Evolutionary conservation across 2,888 invertebrate species (phyloP).

Genomic region (Apoderus coryli): DNA sequence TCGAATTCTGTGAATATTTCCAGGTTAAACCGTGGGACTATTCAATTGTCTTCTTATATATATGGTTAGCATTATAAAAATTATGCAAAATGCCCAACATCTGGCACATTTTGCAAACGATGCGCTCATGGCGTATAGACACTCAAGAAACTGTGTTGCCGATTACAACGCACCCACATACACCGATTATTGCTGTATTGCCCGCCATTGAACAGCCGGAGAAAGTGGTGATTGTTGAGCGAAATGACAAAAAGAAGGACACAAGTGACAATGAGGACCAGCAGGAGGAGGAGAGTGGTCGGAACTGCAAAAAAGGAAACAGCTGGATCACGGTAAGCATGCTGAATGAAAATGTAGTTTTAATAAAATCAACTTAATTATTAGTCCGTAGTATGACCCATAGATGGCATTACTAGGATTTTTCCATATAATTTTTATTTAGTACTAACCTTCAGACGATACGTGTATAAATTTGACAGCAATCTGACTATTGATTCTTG

Average conservation of each 20-base stretch:
- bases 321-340: neutral
- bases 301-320: neutral
- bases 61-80: neutral
- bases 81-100: slow-evolving; percentile 23
- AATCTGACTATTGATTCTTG: no score
- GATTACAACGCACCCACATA: slow-evolving; percentile 18
- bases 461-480: no score
- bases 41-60: no score
- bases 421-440: no score
- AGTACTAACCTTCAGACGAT: no score
- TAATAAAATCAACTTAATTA: no score
- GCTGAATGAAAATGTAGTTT: neutral
- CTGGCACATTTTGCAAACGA: slow-evolving; percentile 22
- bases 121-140: slow-evolving; percentile 27
- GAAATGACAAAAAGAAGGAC: slow-evolving; percentile 5
- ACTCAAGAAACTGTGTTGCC: slow-evolving; percentile 17
- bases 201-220: slow-evolving; percentile 25
- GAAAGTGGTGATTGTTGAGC: slow-evolving; percentile 14
- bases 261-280: slow-evolving; percentile 1
- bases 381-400: no score
- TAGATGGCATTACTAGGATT: no score
- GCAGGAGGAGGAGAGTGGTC: neutral
- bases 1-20: no score
- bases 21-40: no score
- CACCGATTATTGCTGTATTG: slow-evolving; percentile 29